Evolutionary conservation across 2,888 invertebrate genomes (phyloP).

Genomic region (Amblyjoppa proteus): DNA sequence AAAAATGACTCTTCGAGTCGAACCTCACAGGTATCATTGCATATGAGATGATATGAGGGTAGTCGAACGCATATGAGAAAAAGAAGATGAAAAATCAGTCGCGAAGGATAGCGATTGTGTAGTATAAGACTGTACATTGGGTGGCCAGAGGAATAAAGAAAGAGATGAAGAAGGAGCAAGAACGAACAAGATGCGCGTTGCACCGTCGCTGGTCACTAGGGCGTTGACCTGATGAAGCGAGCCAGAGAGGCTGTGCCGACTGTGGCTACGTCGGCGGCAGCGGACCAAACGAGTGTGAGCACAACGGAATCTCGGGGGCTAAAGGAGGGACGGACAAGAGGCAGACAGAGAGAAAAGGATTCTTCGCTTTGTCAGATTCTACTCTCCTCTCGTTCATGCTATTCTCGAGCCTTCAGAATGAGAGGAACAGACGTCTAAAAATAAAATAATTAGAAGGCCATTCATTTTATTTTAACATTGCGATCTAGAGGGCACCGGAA

Average conservation of each 20-base stretch:
- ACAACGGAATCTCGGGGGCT: constrained; percentile 72
- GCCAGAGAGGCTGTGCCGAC: constrained; percentile 58
- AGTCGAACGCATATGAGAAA: constrained; percentile 38
- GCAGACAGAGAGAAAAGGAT: constrained; percentile 39
- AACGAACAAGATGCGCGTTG: constrained; percentile 79
- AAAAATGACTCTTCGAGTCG: constrained; percentile 45
- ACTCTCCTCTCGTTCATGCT: constrained; percentile 33
- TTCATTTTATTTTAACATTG: constrained; percentile 38
- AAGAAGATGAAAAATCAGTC: constrained; percentile 23
- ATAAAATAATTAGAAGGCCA: constrained; percentile 29
- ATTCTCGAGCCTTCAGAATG: constrained; percentile 19
- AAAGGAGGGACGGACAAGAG: constrained; percentile 59
- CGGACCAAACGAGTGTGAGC: constrained; percentile 81
- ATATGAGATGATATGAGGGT: neutral
- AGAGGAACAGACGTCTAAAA: constrained; percentile 38
- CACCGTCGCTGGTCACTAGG: constrained; percentile 81
- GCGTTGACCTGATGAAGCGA: constrained; percentile 82
- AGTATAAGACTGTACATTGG: constrained; percentile 47
- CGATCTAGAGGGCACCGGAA: constrained; percentile 36
- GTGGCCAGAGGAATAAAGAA: constrained; percentile 52
- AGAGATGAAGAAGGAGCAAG: constrained; percentile 49
- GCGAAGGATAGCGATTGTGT: constrained; percentile 21
- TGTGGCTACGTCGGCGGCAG: constrained; percentile 70
- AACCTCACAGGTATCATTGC: constrained; percentile 5
- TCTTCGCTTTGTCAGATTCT: constrained; percentile 32